phyloP scores from a whole-genome alignment of 2,888 invertebrate species.

The Ceraclea dissimilis region DNA sequence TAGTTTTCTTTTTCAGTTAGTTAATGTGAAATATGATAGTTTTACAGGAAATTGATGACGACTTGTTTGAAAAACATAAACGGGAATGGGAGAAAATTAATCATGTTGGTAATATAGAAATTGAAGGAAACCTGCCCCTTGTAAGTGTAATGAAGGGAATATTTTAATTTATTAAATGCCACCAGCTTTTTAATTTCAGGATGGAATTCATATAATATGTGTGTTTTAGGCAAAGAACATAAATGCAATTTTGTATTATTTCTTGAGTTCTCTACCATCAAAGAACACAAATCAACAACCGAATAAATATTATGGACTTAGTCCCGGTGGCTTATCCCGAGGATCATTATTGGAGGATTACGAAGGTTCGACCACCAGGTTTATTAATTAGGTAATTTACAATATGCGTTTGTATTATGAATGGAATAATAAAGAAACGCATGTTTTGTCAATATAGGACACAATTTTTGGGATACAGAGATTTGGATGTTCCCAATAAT shows the following conservation, averaged over 20 bases:
- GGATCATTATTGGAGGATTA: slow-evolving; percentile 41
- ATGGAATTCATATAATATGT: too few species aligned
- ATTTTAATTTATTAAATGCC: too few species aligned
- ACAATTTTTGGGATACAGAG: slow-evolving; percentile 59
- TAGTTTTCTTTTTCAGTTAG: not conserved
- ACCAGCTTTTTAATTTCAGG: too few species aligned
- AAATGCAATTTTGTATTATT: slow-evolving; percentile 52
- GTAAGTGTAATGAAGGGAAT: too few species aligned
- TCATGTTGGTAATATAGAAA: slow-evolving; percentile 41
- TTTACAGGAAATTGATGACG: slow-evolving; percentile 42
- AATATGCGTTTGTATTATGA: too few species aligned
- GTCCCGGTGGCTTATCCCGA: slow-evolving; percentile 51
- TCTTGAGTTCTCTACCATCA: slow-evolving; percentile 50
- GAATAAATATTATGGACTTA: slow-evolving; percentile 46
- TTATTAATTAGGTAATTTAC: too few species aligned
- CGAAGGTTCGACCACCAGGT: slow-evolving; percentile 34
- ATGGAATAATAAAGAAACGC: too few species aligned
- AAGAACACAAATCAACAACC: slow-evolving; percentile 39
- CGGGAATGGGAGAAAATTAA: slow-evolving; percentile 45
- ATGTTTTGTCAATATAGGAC: slow-evolving; percentile 34
- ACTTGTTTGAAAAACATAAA: slow-evolving; percentile 42
- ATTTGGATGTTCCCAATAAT: slow-evolving; percentile 56
- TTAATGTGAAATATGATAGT: slow-evolving; percentile 32
- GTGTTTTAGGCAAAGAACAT: slow-evolving; percentile 42
- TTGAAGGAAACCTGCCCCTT: slow-evolving; percentile 46